Evolutionary conservation across 1,140 invertebrate species (phyloP).

Genomic region (Ladona fulva): DNA sequence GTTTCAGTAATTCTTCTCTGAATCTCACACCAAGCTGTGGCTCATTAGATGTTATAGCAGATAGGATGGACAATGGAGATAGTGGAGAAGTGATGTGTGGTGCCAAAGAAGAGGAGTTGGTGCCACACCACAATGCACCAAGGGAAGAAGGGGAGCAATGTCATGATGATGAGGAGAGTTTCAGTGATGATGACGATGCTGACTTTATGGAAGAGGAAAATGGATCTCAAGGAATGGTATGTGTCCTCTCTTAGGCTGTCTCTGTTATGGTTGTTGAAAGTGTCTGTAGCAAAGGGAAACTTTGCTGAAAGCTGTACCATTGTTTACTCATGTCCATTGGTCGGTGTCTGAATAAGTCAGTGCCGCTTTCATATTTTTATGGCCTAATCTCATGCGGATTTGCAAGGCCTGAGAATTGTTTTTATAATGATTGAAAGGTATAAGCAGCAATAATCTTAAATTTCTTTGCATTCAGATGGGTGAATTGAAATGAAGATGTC

Average conservation of each 20-base stretch:
- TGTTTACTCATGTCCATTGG: not conserved
- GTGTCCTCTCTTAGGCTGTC: not conserved
- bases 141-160: not conserved
- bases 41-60: not conserved
- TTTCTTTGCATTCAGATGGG: not conserved
- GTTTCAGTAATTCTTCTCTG: not conserved
- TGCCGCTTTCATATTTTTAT: not conserved
- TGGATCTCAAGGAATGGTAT: not conserved
- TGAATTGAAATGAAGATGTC: not conserved
- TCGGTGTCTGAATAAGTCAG: not conserved
- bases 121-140: not conserved
- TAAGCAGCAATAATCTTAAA: not conserved
- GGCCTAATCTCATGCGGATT: not conserved
- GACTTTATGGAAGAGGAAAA: not conserved
- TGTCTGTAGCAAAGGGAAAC: not conserved
- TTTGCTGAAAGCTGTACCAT: not conserved
- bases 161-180: not conserved
- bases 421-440: not conserved
- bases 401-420: not conserved
- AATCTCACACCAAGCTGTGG: not conserved
- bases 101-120: not conserved
- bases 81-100: not conserved
- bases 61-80: not conserved
- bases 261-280: not conserved
- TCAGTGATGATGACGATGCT: not conserved